phyloP scores from a whole-genome alignment of 2,113 vertebrate genomes.

The Leptobrachium ailaonicum region DNA sequence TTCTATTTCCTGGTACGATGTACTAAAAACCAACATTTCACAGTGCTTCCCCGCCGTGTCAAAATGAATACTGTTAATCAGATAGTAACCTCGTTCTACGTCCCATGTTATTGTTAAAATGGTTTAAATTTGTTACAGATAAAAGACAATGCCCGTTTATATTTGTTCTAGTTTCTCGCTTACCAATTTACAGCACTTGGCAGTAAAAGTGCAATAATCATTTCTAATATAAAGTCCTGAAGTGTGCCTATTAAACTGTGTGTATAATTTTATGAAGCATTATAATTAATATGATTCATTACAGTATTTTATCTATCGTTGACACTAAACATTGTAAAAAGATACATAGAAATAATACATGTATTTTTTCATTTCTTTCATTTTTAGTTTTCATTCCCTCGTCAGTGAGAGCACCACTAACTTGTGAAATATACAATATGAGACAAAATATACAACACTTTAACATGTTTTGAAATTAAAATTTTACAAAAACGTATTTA shows the following conservation, averaged over 20 bases:
- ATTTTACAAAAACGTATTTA: no score
- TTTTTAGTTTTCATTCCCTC: no score
- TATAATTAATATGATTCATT: no score
- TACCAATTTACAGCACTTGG: background rate
- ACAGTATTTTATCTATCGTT: no score
- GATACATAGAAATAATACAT: no score
- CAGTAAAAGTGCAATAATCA: background rate
- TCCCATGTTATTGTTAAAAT: constrained; percentile 14
- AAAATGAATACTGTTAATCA: constrained; percentile 49
- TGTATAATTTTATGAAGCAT: background rate
- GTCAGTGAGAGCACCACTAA: no score
- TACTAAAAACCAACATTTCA: constrained; percentile 41
- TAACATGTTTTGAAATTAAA: no score
- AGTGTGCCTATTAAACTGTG: background rate
- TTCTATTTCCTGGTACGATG: constrained; percentile 47
- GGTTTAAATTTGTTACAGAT: constrained; percentile 21
- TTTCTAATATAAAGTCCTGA: background rate
- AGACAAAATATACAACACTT: no score
- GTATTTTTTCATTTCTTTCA: no score
- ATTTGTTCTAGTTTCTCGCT: background rate
- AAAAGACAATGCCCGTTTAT: constrained; percentile 21
- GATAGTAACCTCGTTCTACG: constrained; percentile 31
- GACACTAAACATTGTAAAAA: no score
- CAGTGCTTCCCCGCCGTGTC: constrained; percentile 31
- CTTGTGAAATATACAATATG: no score